Conservation (phyloP, 2,888 invertebrate species). For the Augochlorella aurata region DNA sequence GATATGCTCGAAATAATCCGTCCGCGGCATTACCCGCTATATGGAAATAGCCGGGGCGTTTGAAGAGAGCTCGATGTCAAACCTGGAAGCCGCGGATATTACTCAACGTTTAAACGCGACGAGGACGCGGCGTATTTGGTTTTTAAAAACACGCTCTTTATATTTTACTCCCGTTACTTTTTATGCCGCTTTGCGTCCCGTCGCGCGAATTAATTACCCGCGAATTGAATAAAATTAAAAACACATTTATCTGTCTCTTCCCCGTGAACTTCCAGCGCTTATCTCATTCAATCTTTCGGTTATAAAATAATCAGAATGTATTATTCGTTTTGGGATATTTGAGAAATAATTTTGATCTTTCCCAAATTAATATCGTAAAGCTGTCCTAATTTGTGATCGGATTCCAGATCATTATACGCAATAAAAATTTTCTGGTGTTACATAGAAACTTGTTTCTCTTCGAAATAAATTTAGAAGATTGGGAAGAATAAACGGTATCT, state of each 20-base stretch:
- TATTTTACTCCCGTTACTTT: constrained; percentile 31
- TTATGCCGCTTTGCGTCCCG: background rate
- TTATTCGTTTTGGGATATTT: too few relatives aligned
- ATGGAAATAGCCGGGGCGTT: constrained; percentile 56
- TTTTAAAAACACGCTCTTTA: constrained; percentile 42
- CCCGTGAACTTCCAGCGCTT: background rate
- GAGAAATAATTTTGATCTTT: too few relatives aligned
- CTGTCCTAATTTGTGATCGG: too few relatives aligned
- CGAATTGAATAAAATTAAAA: constrained; percentile 17
- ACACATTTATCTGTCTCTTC: background rate
- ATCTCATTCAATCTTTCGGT: background rate
- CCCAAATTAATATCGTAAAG: too few relatives aligned
- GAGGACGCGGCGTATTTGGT: constrained; percentile 7
- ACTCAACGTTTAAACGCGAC: constrained; percentile 46
- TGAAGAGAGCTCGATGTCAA: constrained; percentile 56
- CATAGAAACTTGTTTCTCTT: too few relatives aligned
- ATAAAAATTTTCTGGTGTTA: too few relatives aligned
- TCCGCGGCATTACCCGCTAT: constrained; percentile 44
- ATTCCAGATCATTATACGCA: too few relatives aligned
- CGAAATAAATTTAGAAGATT: too few relatives aligned
- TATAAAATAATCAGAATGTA: too few relatives aligned
- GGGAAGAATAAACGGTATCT: too few relatives aligned
- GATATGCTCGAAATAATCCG: constrained; percentile 58
- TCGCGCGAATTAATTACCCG: too few relatives aligned
- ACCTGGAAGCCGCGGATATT: constrained; percentile 44